phyloP scores from a whole-genome alignment of 2,888 invertebrate genomes.

The Ophion obscuratus region DNA sequence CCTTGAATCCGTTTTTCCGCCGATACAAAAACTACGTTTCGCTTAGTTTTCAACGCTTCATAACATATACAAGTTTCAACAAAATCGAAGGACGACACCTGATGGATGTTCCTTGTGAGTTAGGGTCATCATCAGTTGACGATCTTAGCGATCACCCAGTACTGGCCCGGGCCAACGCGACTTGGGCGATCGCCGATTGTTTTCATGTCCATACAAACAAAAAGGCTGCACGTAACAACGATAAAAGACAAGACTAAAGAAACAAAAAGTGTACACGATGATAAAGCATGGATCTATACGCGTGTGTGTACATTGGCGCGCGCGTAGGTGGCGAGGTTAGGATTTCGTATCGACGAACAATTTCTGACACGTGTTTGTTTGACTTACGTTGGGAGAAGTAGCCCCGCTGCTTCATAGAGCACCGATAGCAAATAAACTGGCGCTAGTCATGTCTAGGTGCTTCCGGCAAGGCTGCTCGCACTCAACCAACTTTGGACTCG shows the following conservation, averaged over 20 bases:
- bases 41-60: too few relatives aligned
- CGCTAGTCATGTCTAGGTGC: conserved; percentile 18
- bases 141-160: background rate
- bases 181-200: background rate
- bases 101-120: background rate
- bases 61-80: too few relatives aligned
- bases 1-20: too few relatives aligned
- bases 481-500: conserved; percentile 24
- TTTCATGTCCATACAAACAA: background rate
- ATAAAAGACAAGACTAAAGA: too few relatives aligned
- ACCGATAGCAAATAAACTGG: conserved; percentile 13
- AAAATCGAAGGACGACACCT: too few relatives aligned
- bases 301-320: background rate
- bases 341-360: conserved; percentile 1
- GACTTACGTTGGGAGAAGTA: conserved; percentile 49
- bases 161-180: background rate
- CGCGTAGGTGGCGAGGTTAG: background rate
- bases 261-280: background rate
- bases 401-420: background rate
- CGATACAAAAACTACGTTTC: too few relatives aligned
- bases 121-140: background rate
- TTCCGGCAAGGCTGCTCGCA: background rate
- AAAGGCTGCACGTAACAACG: background rate
- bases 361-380: conserved; percentile 31
- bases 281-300: background rate